Conservation (phyloP, 2,888 invertebrate species). For the Latheticus oryzae region DNA sequence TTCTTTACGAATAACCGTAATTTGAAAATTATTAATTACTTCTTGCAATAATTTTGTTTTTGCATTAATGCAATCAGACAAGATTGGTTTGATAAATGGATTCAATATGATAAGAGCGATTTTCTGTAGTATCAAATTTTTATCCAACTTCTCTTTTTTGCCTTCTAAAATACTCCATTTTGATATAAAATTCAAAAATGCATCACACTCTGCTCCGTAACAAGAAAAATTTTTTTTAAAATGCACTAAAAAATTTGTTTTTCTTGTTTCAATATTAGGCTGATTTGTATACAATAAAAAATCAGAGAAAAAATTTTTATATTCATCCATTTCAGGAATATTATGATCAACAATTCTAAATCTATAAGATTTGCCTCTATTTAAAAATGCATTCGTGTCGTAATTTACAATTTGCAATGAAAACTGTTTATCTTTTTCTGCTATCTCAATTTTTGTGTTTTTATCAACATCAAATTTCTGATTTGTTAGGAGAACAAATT, state of each 20-base stretch:
- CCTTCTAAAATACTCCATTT: not conserved
- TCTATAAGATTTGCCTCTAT: not conserved
- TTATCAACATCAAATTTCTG: not conserved
- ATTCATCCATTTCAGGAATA: not conserved
- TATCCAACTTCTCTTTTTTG: constrained; percentile 1
- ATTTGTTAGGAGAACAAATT: constrained; percentile 1
- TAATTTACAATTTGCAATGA: no score
- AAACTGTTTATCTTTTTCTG: no score
- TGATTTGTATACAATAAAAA: not conserved
- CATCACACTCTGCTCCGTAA: not conserved
- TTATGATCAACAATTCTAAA: not conserved
- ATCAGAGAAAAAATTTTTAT: not conserved
- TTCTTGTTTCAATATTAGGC: not conserved
- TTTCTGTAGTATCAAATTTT: not conserved
- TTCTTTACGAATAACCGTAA: not conserved
- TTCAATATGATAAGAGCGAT: not conserved
- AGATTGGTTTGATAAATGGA: not conserved
- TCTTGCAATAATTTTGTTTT: not conserved
- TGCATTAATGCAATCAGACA: not conserved
- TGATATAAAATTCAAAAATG: not conserved
- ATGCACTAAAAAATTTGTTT: not conserved
- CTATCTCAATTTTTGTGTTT: not conserved
- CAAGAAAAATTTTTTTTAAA: constrained; percentile 1
- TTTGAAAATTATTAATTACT: not conserved
- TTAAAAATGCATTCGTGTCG: no score